Evolutionary conservation across 2,888 invertebrate genomes (phyloP).

Genomic region (Ectemnius lituratus): DNA sequence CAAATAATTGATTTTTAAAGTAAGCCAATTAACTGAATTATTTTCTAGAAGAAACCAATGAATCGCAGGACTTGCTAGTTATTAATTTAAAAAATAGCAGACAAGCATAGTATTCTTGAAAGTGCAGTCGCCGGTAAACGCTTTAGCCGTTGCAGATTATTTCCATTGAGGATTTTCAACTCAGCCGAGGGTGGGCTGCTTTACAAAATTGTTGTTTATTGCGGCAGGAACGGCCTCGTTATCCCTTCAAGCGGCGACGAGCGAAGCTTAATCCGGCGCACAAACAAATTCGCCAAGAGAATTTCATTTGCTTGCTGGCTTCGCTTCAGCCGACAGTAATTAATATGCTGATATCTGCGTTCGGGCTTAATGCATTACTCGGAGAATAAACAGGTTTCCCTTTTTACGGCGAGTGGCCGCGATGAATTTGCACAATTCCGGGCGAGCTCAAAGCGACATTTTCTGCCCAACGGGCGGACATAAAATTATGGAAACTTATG

Average conservation of each 20-base stretch:
- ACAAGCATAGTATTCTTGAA: too few species aligned
- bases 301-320: conserved; percentile 17
- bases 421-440: background rate
- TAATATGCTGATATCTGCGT: conserved; percentile 30
- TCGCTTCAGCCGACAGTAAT: conserved; percentile 27
- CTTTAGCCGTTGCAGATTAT: too few species aligned
- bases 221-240: background rate
- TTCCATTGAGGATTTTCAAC: too few species aligned
- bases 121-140: too few species aligned
- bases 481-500: conserved; percentile 1
- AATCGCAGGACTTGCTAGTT: too few species aligned
- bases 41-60: too few species aligned
- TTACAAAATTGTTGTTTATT: background rate
- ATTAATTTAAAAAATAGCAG: too few species aligned
- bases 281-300: conserved; percentile 18
- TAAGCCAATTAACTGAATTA: too few species aligned
- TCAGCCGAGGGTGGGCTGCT: too few species aligned
- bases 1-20: too few species aligned
- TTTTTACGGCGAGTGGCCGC: background rate
- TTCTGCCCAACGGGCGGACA: background rate
- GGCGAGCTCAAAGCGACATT: background rate
- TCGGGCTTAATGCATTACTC: conserved; percentile 6
- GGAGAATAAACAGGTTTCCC: conserved; percentile 1
- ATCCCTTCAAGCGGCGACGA: background rate
- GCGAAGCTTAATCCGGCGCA: conserved; percentile 20